Base-by-base conservation (phyloP, 64 coral and sea anemone genomes). In the Montipora efflorescens region DNA sequence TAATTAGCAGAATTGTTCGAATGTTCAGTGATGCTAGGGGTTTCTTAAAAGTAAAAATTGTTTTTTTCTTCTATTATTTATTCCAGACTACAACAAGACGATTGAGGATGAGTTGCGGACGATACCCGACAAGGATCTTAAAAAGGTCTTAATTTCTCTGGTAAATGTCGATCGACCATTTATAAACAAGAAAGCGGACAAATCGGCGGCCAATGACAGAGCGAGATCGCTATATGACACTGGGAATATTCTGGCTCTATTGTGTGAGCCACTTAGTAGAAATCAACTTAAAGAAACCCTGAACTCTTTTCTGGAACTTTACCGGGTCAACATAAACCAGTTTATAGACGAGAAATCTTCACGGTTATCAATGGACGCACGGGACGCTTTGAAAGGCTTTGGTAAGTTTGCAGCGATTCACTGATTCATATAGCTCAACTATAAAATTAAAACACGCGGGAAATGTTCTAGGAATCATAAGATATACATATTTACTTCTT, bases 211-310 rank as follows among this genome's bases (percentile, higher is more conserved):
- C 78, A 85, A 78, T 28, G 84, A 88, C 51, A 88, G 92, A 59
- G 92, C 92, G 13, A 93, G 20, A 50, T 59, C 15, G 1, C 77
- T 93, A 0, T 62, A 78, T 47, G 74, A 87, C 11, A 25, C 77
- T 59, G 75, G 77, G 1, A 81, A 92, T 77, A 73, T 92, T 49
- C 36, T 92, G 43, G 71, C 81, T 59, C 72, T 92, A 12, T 18
- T 92, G 8, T 92, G 83, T 53, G 84, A 93, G 69, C 75, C 76
- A 59, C 59, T 88, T 19, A 61, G 59, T 7, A 93, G 92, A 88
- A 93, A 88, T 58, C 92, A 93, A 44, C 48, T 93, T 4, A 93
- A 78, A 80, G 92, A 85, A 80, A 93, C 84, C 19, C 79, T 93
- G 69, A 76, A 62, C 79, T 83, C 85, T 69, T 87, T 88, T 69